Percentiles rank a stretch among this genome's conserved stretches.
Conservation (phyloP, 2,113 vertebrate species). For the Malaclemys terrapin region DNA sequence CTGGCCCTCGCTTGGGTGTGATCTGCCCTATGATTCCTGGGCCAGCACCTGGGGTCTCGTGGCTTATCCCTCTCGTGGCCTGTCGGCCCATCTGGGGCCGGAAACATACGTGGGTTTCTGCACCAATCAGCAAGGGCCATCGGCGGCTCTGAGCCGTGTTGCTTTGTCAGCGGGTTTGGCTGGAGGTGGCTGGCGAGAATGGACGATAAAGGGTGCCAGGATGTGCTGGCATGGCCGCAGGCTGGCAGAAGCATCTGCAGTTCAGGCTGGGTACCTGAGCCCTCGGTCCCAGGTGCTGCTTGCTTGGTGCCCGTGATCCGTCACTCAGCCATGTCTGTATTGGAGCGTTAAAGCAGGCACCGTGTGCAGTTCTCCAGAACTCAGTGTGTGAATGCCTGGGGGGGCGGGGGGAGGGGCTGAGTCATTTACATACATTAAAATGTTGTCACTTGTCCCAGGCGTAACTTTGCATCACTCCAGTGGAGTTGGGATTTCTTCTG, state of each 20-base stretch:
- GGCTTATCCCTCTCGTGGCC: background rate
- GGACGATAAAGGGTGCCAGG: background rate
- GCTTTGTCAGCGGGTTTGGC: background rate
- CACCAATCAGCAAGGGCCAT: background rate
- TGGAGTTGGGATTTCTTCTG: background rate
- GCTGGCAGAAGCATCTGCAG: background rate
- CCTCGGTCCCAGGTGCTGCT: background rate
- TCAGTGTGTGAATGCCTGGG: background rate
- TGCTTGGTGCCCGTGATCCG: background rate
- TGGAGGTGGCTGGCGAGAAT: background rate
- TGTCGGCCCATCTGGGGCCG: too few species aligned
- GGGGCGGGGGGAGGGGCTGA: fast-evolving
- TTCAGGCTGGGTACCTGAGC: background rate
- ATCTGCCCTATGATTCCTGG: background rate
- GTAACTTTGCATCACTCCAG: background rate
- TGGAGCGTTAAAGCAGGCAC: background rate
- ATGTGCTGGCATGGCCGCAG: fast-evolving
- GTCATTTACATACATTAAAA: background rate
- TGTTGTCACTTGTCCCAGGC: background rate
- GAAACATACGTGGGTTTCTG: background rate
- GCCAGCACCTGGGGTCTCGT: background rate
- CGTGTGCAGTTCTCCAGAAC: background rate
- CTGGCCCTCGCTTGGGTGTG: background rate
- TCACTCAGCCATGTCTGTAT: background rate
- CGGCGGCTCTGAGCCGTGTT: background rate